Evolutionary conservation across 2,888 invertebrate species (phyloP).

Genomic region (Calameuta filiformis): DNA sequence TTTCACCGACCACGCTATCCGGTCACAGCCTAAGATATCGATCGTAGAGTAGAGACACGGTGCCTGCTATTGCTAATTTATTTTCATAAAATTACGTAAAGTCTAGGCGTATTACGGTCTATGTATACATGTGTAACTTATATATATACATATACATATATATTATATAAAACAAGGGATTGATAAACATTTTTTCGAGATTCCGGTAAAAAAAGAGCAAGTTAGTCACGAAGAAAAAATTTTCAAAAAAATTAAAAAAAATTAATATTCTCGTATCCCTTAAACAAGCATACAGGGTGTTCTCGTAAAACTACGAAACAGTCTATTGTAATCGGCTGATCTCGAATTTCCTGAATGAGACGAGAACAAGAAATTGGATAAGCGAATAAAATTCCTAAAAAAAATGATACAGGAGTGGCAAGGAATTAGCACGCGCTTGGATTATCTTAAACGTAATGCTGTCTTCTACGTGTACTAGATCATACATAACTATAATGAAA

Average conservation of each 20-base stretch:
- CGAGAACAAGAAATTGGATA: not conserved
- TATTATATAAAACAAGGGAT: not conserved
- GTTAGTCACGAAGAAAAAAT: not conserved
- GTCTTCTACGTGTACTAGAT: not conserved
- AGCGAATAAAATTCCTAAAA: not conserved
- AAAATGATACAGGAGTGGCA: not conserved
- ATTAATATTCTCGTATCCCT: not conserved
- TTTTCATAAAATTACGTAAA: slow-evolving; percentile 43
- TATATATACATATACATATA: not conserved
- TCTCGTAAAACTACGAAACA: not conserved
- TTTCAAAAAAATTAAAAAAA: not conserved
- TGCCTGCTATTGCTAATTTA: slow-evolving; percentile 43
- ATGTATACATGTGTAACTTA: slow-evolving; percentile 11
- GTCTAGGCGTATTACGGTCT: slow-evolving; percentile 4
- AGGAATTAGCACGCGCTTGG: not conserved
- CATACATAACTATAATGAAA: not conserved
- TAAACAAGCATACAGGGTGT: not conserved
- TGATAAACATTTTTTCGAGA: not conserved
- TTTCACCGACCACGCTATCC: slow-evolving; percentile 13
- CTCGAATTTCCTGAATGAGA: not conserved
- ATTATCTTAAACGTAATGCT: not conserved
- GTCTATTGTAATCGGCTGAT: not conserved
- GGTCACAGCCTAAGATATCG: not conserved
- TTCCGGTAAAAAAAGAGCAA: not conserved
- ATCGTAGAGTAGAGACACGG: slow-evolving; percentile 25